These are phyloP conservation scores for Turnix velox DNA, from an alignment of 2,113 vertebrate genomes.

Conservation along the genomic window DNA sequence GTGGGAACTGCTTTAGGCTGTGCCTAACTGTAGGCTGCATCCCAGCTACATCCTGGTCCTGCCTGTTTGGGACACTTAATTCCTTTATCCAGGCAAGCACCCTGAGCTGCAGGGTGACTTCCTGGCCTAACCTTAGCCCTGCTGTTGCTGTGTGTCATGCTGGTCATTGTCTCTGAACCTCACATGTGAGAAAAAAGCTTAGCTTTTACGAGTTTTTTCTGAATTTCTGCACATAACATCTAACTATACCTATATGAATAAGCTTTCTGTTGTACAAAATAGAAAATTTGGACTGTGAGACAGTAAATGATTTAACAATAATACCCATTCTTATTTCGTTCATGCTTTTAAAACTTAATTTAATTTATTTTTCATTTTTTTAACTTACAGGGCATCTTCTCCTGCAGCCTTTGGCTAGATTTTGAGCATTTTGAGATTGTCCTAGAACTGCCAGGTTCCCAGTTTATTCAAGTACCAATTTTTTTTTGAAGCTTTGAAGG, in stretches of 20 bases:
- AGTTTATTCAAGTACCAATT: not conserved
- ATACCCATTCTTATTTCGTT: not conserved
- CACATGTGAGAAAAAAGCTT: not conserved
- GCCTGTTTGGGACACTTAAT: not conserved
- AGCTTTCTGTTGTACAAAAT: not conserved
- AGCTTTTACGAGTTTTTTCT: not conserved
- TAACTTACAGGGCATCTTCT: not conserved
- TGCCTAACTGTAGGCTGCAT: fast-evolving
- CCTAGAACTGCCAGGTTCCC: not conserved
- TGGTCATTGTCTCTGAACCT: not conserved
- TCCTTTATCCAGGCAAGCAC: not conserved
- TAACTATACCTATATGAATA: not conserved
- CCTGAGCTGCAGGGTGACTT: fast-evolving
- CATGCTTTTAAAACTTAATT: not conserved
- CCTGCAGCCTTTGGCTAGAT: not conserved
- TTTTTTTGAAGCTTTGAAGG: not conserved
- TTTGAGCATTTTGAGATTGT: not conserved
- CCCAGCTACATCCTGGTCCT: not conserved
- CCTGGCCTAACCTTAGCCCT: not conserved
- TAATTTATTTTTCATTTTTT: not conserved
- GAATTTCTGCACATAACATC: not conserved
- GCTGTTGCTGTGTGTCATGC: fast-evolving
- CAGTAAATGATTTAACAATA: not conserved
- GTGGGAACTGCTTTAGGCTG: not conserved
- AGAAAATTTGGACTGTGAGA: not conserved